A percentile compares a stretch with the other conserved stretches of the same genome.
phyloP scores from a whole-genome alignment of 2,888 invertebrate genomes.

The Cryptus armator region DNA sequence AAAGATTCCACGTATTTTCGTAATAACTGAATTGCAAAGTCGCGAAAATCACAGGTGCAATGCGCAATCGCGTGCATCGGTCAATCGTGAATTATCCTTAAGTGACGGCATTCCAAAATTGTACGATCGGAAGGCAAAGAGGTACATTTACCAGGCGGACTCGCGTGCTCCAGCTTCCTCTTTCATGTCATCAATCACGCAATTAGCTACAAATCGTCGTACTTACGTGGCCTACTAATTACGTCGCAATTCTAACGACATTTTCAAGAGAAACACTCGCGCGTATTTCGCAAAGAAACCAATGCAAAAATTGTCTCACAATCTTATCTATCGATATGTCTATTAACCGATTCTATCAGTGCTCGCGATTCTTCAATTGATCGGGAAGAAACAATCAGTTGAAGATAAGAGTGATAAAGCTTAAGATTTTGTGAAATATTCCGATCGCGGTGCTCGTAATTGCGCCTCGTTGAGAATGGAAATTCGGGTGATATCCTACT shows the following conservation, averaged over 20 bases:
- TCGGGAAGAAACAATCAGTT: too few relatives aligned
- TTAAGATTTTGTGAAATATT: not conserved
- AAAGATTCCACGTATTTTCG: too few relatives aligned
- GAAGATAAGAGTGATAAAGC: too few relatives aligned
- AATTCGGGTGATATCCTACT: slow-evolving; percentile 54
- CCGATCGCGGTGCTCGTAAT: slow-evolving; percentile 5
- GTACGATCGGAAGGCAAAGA: not conserved
- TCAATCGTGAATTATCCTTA: slow-evolving; percentile 10
- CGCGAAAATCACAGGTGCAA: slow-evolving; percentile 14
- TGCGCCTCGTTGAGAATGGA: slow-evolving; percentile 50
- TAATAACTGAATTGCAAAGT: not conserved
- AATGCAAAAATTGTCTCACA: not conserved
- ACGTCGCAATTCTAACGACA: slow-evolving; percentile 30
- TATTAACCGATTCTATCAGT: too few relatives aligned
- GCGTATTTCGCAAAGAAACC: not conserved
- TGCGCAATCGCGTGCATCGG: slow-evolving; percentile 39
- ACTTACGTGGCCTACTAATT: slow-evolving; percentile 52
- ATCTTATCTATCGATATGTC: not conserved
- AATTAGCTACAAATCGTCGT: slow-evolving; percentile 45
- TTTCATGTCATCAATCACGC: slow-evolving; percentile 57
- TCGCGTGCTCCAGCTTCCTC: slow-evolving; percentile 51
- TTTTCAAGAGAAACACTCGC: slow-evolving; percentile 25
- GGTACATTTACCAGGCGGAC: not conserved
- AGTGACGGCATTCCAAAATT: slow-evolving; percentile 23
- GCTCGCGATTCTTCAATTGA: too few relatives aligned